These are phyloP conservation scores for Neodon shergylaensis DNA, from an alignment of 2,113 vertebrate genomes.

Conservation along the genomic window DNA sequence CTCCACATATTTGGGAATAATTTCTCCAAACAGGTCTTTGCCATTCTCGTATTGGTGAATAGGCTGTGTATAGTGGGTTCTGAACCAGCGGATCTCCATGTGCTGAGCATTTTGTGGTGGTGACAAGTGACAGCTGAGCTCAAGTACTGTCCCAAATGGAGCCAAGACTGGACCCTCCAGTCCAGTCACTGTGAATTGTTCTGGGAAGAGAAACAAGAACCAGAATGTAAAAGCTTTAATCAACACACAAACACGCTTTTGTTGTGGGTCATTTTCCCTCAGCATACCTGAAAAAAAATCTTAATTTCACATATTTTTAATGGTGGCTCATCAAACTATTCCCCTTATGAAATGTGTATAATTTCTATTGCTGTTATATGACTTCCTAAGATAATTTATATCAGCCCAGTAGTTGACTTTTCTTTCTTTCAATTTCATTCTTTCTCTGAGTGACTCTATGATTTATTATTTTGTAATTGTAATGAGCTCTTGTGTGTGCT, in stretches of 20 bases:
- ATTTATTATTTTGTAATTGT: neutral
- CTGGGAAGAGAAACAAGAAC: neutral
- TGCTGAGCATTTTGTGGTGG: conserved; percentile 48
- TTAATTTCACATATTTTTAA: neutral
- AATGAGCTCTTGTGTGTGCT: neutral
- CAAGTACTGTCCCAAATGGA: neutral
- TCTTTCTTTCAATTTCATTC: neutral
- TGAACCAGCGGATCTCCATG: conserved; percentile 59
- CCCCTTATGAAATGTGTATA: neutral
- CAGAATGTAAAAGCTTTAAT: neutral
- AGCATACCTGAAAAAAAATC: neutral
- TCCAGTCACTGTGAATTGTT: conserved; percentile 21
- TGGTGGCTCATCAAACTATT: neutral
- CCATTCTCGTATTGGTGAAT: conserved; percentile 53
- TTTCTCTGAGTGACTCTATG: neutral
- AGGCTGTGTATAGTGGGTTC: neutral
- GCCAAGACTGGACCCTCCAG: neutral
- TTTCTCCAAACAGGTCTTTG: conserved; percentile 32
- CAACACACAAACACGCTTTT: neutral
- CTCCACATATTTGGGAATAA: conserved; percentile 41
- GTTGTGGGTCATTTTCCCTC: neutral
- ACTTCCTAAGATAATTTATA: neutral
- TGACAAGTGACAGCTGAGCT: conserved; percentile 55
- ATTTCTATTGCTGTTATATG: neutral
- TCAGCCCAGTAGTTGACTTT: neutral